Base-by-base conservation (phyloP, 2,888 invertebrate genomes). In the Phortica okadai region DNA sequence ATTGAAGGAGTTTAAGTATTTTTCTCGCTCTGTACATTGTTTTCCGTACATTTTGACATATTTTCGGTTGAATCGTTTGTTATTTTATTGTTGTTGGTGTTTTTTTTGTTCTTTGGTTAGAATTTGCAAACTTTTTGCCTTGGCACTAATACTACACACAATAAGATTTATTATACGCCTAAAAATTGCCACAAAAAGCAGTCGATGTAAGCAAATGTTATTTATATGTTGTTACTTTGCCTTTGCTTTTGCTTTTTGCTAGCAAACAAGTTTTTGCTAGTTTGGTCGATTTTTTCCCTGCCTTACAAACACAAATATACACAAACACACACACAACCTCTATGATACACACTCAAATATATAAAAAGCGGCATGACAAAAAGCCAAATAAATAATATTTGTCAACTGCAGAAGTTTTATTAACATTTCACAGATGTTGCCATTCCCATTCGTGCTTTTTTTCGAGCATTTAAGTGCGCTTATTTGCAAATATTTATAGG, bases 371-470 rank as follows among this genome's bases (percentile, higher is more conserved):
- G 67, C 33, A 33, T 66, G 74, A 42, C 59, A 69, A 50, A 86
- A 85, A 87, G 77, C 83, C 81, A 79, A 77, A 83, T 83, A 83
- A 83, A 82, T 83, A 82, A 83, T 82, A 79, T 70, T 75, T 75
- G 66, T 72, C 66, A 56, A 58, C 56, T 79, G 75, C 74, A 66
- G 79, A 79, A 72, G 70, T 72, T 72, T 72, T 72, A 72, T 72
- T 72, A 72, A 56, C 70, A 54, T 72, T 72, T 72, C 79, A 78
- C 83, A 83, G 83, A 82, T 83, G 83, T 76, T 79, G 79, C 78
- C 80, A 64, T 72, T 72, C 70, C 8, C 70, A 72, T n/a, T 6
- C 56, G 50, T 33, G 41, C 45, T 8, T 45, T n/a, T 6, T 11
- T 62, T 21, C n/a, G 25, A 16, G 6, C 69, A 44, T 69, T 69